Evolutionary conservation across 2,888 invertebrate species (phyloP), one percentile per base, ranked within the genome.

Genomic region (Litoditis marina): DNA sequence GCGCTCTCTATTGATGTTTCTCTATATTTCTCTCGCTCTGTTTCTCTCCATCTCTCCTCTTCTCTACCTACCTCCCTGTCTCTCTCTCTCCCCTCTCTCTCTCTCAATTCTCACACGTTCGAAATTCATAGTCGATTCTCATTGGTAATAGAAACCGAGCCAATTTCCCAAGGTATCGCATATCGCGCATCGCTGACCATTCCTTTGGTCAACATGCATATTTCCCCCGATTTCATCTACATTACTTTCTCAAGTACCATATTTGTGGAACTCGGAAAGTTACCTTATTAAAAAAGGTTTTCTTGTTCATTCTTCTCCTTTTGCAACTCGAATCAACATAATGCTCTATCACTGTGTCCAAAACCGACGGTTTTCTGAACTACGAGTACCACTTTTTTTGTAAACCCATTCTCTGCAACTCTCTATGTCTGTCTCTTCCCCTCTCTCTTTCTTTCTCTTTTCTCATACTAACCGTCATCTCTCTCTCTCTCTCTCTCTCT

Each of bases 71-170:
- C 22, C 42, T 11, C 42, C 22, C 42, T 7, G 42, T 42, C 42
- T 11, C 42, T 42, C 42, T 42, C n/a, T 42, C 42, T 42, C n/a
- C n/a, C 11, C 36, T 36, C 16, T 36, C 36, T 36, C 36, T 36
- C 11, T 36, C 5, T 22, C 22, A 42, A 42, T 8, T 36, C 8
- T 11, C n/a, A 22, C 22, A 42, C 42, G n/a, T 11, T 42, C 13
- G 5, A 22, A 16, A 16, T 36, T 16, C 8, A 16, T 36, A 13
- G 16, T 16, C 22, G 42, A 19, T 22, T 42, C 42, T 42, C 42
- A 36, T 60, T 46, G 46, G 60, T 60, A 60, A 60, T 60, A 44
- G 60, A 60, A 60, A 51, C 60, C 60, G 46, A 60, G 60, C 53
- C 60, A 60, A 60, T 60, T 60, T 60, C 60, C 60, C 60, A 60